Evolutionary conservation across 2,888 invertebrate genomes (phyloP).

Genomic region (Drosophila pseudotalamancana): DNA sequence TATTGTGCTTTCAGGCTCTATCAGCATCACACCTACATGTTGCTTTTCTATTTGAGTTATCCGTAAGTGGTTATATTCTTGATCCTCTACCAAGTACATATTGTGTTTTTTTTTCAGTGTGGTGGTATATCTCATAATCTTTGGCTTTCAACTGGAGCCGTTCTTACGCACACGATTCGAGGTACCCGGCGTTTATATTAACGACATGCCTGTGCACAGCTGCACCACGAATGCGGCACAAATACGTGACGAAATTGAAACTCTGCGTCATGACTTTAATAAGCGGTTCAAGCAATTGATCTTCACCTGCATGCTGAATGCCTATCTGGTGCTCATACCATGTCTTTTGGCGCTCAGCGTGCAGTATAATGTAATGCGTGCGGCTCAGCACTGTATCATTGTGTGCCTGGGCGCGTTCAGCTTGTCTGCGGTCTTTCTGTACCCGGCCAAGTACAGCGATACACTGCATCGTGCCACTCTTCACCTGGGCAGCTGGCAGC

Average conservation of each 20-base stretch:
- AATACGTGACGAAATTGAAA: conserved; percentile 93
- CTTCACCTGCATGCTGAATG: conserved; percentile 91
- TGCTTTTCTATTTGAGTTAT: conserved; percentile 93
- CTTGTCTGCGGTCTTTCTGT: conserved; percentile 89
- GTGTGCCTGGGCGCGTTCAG: conserved; percentile 94
- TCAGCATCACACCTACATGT: conserved; percentile 90
- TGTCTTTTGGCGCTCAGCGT: conserved; percentile 93
- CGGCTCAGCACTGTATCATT: conserved; percentile 92
- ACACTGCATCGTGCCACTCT: conserved; percentile 94
- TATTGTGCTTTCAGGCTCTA: conserved; percentile 90
- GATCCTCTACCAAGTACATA: background rate
- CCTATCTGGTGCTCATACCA: conserved; percentile 95
- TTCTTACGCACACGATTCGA: conserved; percentile 87
- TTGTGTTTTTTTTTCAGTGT: conserved; percentile 85
- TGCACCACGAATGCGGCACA: conserved; percentile 90
- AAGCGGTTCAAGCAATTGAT: conserved; percentile 94
- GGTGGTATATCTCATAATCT: conserved; percentile 91
- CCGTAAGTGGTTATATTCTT: conserved; percentile 89
- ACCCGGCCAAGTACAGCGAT: conserved; percentile 91
- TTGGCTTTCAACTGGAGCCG: conserved; percentile 91
- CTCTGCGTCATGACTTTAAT: conserved; percentile 94
- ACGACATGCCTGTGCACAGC: conserved; percentile 89
- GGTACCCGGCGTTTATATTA: conserved; percentile 83
- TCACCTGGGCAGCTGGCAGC: conserved; percentile 89
- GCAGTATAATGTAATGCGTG: conserved; percentile 93